A percentile compares a stretch with the other conserved stretches of the same genome.
Conservation (phyloP, 2,113 vertebrate species). For the Pongo abelii region DNA sequence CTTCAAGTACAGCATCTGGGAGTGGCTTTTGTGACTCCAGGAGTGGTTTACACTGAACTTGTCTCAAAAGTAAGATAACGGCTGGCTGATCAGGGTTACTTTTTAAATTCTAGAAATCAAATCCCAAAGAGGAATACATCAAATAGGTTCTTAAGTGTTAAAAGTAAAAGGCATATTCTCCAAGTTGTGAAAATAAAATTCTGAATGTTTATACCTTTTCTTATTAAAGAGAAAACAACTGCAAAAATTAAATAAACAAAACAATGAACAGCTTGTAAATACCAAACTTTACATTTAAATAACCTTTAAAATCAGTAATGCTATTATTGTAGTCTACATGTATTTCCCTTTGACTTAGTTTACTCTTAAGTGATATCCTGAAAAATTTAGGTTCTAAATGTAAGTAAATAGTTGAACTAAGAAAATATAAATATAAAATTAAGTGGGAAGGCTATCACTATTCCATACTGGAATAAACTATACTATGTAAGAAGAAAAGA, state of each 20-base stretch:
- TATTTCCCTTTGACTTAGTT: not conserved
- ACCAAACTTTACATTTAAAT: slow-evolving; percentile 19
- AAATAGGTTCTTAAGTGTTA: slow-evolving; percentile 16
- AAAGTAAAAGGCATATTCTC: slow-evolving; percentile 19
- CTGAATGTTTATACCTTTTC: slow-evolving; percentile 30
- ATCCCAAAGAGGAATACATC: slow-evolving; percentile 25
- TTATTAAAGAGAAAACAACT: slow-evolving; percentile 23
- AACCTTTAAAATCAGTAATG: not conserved
- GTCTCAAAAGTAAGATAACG: slow-evolving; percentile 90
- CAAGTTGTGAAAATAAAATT: not conserved
- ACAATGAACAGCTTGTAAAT: not conserved
- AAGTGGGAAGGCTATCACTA: not conserved
- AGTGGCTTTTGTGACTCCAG: slow-evolving; percentile 86
- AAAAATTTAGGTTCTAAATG: slow-evolving; percentile 36
- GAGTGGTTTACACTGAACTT: slow-evolving; percentile 93
- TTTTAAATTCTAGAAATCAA: slow-evolving; percentile 88
- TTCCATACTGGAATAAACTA: not conserved
- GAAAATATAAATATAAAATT: not conserved
- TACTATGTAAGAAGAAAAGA: not conserved
- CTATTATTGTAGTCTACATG: not conserved
- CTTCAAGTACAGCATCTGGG: slow-evolving; percentile 88
- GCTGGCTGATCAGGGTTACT: slow-evolving; percentile 89
- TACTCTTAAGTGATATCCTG: not conserved
- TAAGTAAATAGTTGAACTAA: slow-evolving; percentile 14
- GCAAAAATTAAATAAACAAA: slow-evolving; percentile 15